A percentile compares a stretch with the other conserved stretches of the same genome.
phyloP scores from a whole-genome alignment of 92 coral and sea anemone genomes.

The Phymanthus crucifer region DNA sequence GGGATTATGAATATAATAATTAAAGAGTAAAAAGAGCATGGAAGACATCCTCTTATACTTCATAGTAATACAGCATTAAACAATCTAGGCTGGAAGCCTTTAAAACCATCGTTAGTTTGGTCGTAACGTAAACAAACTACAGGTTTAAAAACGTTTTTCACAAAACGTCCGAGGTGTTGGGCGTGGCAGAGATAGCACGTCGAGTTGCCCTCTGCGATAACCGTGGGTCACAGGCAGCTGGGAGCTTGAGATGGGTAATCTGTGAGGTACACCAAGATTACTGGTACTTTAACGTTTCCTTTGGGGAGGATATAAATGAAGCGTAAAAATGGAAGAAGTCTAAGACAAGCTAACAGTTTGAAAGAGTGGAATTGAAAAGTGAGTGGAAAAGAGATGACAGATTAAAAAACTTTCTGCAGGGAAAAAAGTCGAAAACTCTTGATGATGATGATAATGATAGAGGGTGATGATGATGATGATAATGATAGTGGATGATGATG shows the following conservation, averaged over 20 bases:
- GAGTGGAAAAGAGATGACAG: no score
- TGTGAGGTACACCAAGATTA: constrained; percentile 3
- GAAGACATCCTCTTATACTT: not conserved
- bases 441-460: no score
- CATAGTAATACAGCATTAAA: not conserved
- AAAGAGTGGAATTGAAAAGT: no score
- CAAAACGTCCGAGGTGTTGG: not conserved
- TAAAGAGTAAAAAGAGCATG: not conserved
- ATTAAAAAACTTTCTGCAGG: no score
- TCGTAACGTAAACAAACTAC: not conserved
- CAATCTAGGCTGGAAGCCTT: not conserved
- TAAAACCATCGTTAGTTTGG: not conserved
- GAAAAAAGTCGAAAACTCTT: no score
- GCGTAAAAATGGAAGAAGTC: no score
- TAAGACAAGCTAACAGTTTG: no score
- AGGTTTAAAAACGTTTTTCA: not conserved
- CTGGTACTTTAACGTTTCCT: not conserved
- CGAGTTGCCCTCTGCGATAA: not conserved
- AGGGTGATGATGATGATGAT: no score
- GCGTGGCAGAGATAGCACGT: not conserved
- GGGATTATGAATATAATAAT: not conserved
- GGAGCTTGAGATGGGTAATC: not conserved
- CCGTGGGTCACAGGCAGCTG: not conserved
- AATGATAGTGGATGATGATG: no score
- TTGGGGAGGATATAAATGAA: not conserved